phyloP scores from a whole-genome alignment of 2,888 invertebrate genomes.

The Macrosoma leucophasiata region DNA sequence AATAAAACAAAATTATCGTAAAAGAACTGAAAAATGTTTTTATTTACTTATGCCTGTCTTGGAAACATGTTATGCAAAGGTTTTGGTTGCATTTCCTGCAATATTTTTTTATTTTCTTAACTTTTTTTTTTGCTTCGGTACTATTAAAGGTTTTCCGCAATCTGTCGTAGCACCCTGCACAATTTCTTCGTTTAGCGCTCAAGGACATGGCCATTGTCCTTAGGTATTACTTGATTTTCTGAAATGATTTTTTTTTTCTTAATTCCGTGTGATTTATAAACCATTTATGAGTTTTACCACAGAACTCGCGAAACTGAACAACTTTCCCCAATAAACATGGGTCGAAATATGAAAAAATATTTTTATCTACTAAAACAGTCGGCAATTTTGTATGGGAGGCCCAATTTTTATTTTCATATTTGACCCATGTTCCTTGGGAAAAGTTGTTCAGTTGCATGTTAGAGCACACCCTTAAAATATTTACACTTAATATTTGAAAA shows the following conservation, averaged over 20 bases:
- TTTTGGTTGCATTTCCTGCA: conserved; percentile 27
- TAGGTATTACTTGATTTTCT: conserved; percentile 19
- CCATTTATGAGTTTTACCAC: conserved; percentile 15
- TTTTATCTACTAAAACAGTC: too few relatives aligned
- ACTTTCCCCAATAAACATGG: too few relatives aligned
- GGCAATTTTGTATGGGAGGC: too few relatives aligned
- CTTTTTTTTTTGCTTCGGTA: conserved; percentile 25
- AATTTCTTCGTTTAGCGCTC: conserved; percentile 31
- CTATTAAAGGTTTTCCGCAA: conserved; percentile 25
- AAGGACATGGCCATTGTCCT: conserved; percentile 26
- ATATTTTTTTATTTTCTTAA: conserved; percentile 24
- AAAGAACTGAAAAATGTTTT: conserved; percentile 4
- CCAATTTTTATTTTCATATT: too few relatives aligned
- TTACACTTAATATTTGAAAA: too few relatives aligned
- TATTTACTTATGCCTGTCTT: too few relatives aligned
- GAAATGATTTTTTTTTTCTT: conserved; percentile 13
- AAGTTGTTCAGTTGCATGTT: too few relatives aligned
- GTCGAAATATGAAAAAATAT: too few relatives aligned
- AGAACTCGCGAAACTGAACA: too few relatives aligned
- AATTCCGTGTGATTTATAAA: conserved; percentile 12
- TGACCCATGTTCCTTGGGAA: too few relatives aligned
- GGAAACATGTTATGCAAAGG: conserved; percentile 26
- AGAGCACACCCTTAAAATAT: too few relatives aligned
- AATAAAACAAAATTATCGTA: conserved; percentile 20
- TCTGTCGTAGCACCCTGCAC: conserved; percentile 31